phyloP scores from a whole-genome alignment of 2,113 vertebrate genomes.

The Ramphastos sulfuratus region DNA sequence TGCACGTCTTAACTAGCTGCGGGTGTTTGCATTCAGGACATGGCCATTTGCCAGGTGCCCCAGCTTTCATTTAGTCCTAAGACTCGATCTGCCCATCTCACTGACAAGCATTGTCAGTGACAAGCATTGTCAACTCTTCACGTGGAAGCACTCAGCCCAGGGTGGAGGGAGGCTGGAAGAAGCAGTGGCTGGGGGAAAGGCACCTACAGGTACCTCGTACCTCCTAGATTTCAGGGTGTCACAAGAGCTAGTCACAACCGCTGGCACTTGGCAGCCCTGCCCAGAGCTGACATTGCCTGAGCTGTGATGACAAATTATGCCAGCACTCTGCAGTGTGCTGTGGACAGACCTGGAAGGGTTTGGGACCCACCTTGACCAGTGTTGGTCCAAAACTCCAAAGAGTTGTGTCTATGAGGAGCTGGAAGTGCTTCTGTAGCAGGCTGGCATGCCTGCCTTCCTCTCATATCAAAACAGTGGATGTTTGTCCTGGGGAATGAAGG shows the following conservation, averaged over 20 bases:
- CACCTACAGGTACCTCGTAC: fast-evolving
- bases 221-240: background rate
- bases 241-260: background rate
- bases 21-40: background rate
- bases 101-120: background rate
- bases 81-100: fast-evolving
- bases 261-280: background rate
- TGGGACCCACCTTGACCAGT: background rate
- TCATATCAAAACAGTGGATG: background rate
- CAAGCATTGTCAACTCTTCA: background rate
- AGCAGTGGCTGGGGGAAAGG: background rate
- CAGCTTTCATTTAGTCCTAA: background rate
- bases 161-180: fast-evolving
- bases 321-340: background rate
- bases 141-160: fast-evolving
- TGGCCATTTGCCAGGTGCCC: background rate
- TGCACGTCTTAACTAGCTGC: background rate
- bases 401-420: background rate
- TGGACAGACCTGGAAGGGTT: background rate
- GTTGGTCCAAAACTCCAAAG: background rate
- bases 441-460: background rate
- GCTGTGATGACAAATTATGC: background rate
- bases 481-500: background rate
- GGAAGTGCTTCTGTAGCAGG: background rate
- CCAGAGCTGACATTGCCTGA: fast-evolving